These are phyloP conservation scores for Chlorospingus semifuscus DNA, from an alignment of 2,797 vertebrate genomes.

Conservation along the genomic window DNA sequence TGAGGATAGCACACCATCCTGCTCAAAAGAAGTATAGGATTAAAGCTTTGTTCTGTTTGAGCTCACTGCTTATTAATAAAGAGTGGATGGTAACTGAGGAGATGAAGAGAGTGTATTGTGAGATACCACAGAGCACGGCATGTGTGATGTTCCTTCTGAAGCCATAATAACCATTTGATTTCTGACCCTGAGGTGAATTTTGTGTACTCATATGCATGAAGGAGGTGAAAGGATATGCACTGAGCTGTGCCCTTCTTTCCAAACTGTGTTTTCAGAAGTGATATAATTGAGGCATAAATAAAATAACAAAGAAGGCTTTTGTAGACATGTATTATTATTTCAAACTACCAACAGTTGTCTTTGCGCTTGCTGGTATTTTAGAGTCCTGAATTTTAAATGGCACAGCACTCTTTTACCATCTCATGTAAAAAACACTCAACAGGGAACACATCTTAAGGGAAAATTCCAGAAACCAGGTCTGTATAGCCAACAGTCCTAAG, in stretches of 20 bases:
- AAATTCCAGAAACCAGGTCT: background rate
- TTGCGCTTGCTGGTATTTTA: slow-evolving; percentile 12
- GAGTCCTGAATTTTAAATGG: slow-evolving; percentile 27
- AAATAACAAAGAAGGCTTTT: slow-evolving; percentile 62
- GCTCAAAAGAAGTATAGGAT: slow-evolving; percentile 37
- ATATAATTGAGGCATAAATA: slow-evolving; percentile 63
- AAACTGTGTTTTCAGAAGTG: slow-evolving; percentile 46
- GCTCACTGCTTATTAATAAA: slow-evolving; percentile 65
- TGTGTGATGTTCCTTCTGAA: slow-evolving; percentile 70
- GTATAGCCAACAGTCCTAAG: background rate
- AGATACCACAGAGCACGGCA: slow-evolving; percentile 57
- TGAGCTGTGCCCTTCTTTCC: slow-evolving; percentile 56
- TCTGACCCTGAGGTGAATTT: slow-evolving; percentile 67
- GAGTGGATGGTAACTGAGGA: slow-evolving; percentile 58
- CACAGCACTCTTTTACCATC: background rate
- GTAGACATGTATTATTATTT: slow-evolving; percentile 17
- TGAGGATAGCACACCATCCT: background rate
- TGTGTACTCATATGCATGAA: slow-evolving; percentile 66
- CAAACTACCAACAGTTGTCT: slow-evolving; percentile 52
- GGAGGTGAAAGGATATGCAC: slow-evolving; percentile 62
- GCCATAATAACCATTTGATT: slow-evolving; percentile 69
- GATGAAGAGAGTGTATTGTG: slow-evolving; percentile 65
- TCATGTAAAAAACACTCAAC: background rate
- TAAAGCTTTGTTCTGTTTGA: slow-evolving; percentile 59
- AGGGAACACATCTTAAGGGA: background rate